A percentile compares a stretch with the other conserved stretches of the same genome.
Conservation (phyloP, 2,888 invertebrate genomes). For the Rhingia rostrata region DNA sequence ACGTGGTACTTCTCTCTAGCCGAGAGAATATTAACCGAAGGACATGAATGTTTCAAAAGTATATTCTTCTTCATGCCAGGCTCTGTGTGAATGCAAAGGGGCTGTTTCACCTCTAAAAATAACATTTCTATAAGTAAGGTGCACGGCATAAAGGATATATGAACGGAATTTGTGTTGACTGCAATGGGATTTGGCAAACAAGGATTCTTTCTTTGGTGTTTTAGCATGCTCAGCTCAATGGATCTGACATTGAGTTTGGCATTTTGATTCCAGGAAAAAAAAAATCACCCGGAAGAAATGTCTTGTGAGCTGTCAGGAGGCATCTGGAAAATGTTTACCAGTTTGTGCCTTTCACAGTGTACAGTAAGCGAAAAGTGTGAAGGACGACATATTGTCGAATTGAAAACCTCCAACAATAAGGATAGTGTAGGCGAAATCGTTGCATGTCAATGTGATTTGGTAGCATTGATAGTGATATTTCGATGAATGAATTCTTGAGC, state of each 20-base stretch:
- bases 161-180: slow-evolving; percentile 39
- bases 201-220: slow-evolving; percentile 37
- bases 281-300: slow-evolving; percentile 16
- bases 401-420: slow-evolving; percentile 18
- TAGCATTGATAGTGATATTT: slow-evolving; percentile 49
- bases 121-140: slow-evolving; percentile 19
- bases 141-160: slow-evolving; percentile 23
- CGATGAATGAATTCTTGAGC: slow-evolving; percentile 40
- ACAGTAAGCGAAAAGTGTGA: slow-evolving; percentile 36
- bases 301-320: slow-evolving; percentile 60
- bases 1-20: slow-evolving; percentile 7
- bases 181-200: slow-evolving; percentile 38
- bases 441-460: slow-evolving; percentile 61
- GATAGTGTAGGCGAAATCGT: slow-evolving; percentile 10
- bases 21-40: slow-evolving; percentile 46
- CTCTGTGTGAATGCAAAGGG: neutral
- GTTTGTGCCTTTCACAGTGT: slow-evolving; percentile 49
- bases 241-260: slow-evolving; percentile 44
- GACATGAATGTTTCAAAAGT: slow-evolving; percentile 56
- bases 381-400: slow-evolving; percentile 11
- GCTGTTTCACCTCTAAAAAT: slow-evolving; percentile 32
- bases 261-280: slow-evolving; percentile 7
- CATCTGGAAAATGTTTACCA: slow-evolving; percentile 45
- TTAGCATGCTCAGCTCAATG: slow-evolving; percentile 27
- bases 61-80: slow-evolving; percentile 2